These are phyloP conservation scores for Sinohyriopsis cumingii DNA, from an alignment of 2,888 invertebrate genomes.

Conservation along the genomic window DNA sequence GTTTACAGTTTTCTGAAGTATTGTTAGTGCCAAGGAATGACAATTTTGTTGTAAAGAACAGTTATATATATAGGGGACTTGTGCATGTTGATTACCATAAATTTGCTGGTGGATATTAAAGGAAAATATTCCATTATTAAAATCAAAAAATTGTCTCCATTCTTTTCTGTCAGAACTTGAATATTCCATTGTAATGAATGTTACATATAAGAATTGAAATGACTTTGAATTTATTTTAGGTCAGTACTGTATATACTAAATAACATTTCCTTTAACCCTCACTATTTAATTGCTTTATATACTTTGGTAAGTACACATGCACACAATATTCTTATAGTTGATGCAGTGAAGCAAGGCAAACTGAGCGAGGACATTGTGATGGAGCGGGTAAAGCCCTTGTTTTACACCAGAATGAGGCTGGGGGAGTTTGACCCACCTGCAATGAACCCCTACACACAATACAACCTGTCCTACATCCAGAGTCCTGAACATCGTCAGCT, in stretches of 20 bases:
- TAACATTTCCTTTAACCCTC: not conserved
- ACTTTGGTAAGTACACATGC: not conserved
- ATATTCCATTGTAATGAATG: too few species aligned
- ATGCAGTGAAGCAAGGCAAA: conserved; percentile 44
- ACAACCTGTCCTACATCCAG: conserved; percentile 35
- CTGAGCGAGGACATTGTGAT: conserved; percentile 32
- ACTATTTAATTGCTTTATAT: conserved; percentile 2
- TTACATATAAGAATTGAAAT: too few species aligned
- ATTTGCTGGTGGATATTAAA: too few species aligned
- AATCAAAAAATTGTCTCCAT: too few species aligned
- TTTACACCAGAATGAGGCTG: conserved; percentile 49
- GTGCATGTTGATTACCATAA: too few species aligned
- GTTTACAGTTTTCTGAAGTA: too few species aligned
- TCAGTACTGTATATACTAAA: conserved; percentile 3
- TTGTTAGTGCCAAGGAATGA: too few species aligned
- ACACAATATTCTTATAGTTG: conserved; percentile 19
- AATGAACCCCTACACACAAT: conserved; percentile 34
- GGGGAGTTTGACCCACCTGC: conserved; percentile 55
- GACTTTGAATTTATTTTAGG: not conserved
- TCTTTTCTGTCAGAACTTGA: too few species aligned
- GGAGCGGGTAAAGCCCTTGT: conserved; percentile 44
- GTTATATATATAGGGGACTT: too few species aligned
- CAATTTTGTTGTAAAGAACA: too few species aligned
- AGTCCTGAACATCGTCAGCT: conserved; percentile 43
- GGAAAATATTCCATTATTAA: too few species aligned